These are phyloP conservation scores for Gonatopus flavifemur DNA, from an alignment of 1,140 invertebrate genomes.

Conservation along the genomic window DNA sequence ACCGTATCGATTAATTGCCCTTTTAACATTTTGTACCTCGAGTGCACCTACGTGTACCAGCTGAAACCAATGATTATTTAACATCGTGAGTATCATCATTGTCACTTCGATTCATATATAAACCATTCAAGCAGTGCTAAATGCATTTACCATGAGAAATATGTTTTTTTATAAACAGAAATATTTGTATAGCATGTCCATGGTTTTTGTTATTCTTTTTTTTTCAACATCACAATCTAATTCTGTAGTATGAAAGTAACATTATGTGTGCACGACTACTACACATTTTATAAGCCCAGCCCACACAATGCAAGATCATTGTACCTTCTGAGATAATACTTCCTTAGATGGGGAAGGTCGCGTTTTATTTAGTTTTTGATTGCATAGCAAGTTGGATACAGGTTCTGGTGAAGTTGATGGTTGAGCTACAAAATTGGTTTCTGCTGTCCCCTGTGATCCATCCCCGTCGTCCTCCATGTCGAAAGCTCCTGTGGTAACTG, in stretches of 20 bases:
- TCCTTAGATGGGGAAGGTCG: constrained; percentile 52
- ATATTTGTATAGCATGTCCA: neutral
- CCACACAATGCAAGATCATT: constrained; percentile 24
- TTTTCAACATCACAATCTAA: no score
- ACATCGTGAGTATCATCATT: neutral
- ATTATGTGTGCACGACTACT: constrained; percentile 6
- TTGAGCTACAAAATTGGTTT: constrained; percentile 48
- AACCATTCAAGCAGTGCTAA: constrained; percentile 53
- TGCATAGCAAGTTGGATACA: constrained; percentile 39
- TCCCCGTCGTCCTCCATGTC: constrained; percentile 54
- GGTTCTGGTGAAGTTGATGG: constrained; percentile 53
- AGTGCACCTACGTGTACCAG: constrained; percentile 82
- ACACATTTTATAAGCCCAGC: constrained; percentile 11
- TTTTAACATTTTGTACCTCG: constrained; percentile 95
- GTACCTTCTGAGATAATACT: constrained; percentile 55
- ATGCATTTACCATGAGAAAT: constrained; percentile 40
- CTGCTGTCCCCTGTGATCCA: constrained; percentile 49
- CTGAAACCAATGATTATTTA: constrained; percentile 52
- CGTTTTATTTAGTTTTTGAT: constrained; percentile 55
- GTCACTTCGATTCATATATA: neutral
- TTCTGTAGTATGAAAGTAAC: neutral
- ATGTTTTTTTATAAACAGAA: constrained; percentile 3
- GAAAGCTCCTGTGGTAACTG: constrained; percentile 48
- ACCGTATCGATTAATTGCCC: constrained; percentile 95
- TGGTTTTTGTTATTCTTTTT: neutral